Percentiles rank a stretch among this genome's conserved stretches.
These are phyloP conservation scores for Amphiura filiformis DNA, from an alignment of 35 echinoderm and acorn worm genomes.

Conservation along the genomic window DNA sequence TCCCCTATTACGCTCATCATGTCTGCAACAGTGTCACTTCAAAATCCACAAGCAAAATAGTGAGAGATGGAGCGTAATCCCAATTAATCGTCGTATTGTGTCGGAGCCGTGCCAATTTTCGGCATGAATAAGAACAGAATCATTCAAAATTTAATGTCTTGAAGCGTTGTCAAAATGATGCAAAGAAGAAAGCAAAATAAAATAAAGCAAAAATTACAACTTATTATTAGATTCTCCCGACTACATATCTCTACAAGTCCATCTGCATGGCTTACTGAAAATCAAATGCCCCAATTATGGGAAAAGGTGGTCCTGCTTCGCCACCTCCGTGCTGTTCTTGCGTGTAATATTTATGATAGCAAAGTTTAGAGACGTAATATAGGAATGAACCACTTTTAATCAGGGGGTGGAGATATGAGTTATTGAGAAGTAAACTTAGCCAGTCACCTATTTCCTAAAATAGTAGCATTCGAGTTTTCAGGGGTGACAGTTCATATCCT, in stretches of 20 bases:
- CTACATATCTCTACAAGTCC: not conserved
- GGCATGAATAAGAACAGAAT: not conserved
- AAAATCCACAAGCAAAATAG: not conserved
- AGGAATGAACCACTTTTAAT: not conserved
- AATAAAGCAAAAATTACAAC: not conserved
- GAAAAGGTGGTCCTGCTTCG: not conserved
- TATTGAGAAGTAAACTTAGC: no score
- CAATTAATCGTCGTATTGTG: no score
- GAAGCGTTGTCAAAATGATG: not conserved
- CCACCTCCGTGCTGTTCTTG: not conserved
- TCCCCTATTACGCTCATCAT: not conserved
- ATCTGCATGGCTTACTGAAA: not conserved
- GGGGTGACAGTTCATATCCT: no score
- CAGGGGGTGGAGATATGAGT: not conserved
- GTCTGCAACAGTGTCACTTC: not conserved
- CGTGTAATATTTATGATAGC: not conserved
- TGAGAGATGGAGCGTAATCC: no score
- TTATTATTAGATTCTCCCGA: not conserved
- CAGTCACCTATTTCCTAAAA: no score
- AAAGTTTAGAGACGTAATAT: not conserved
- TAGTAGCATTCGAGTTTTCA: no score
- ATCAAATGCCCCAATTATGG: not conserved
- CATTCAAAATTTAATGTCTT: not conserved
- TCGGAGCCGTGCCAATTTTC: no score
- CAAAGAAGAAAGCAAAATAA: not conserved